A percentile compares a stretch with the other conserved stretches of the same genome.
phyloP scores from a whole-genome alignment of 2,113 vertebrate genomes.

The Percopsis transmontana region DNA sequence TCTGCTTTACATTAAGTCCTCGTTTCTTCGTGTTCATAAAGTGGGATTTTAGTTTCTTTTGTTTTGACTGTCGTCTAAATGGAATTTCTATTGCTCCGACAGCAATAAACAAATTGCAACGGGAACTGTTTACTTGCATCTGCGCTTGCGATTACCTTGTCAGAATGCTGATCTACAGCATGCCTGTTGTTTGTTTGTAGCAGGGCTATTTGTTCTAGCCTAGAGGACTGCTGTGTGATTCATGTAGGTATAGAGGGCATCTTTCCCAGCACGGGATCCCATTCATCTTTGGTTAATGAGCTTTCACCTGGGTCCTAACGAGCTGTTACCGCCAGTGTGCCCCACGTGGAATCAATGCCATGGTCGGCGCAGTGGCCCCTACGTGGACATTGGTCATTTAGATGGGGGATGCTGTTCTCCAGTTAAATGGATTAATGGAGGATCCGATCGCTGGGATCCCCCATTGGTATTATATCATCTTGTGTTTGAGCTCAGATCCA shows the following conservation, averaged over 20 bases:
- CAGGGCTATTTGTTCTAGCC: slow-evolving; percentile 9
- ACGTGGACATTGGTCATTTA: slow-evolving; percentile 38
- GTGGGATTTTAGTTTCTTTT: slow-evolving; percentile 20
- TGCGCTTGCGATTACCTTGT: slow-evolving; percentile 28
- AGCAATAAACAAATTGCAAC: slow-evolving; percentile 1
- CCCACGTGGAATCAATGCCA: slow-evolving; percentile 52
- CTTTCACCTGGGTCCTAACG: slow-evolving; percentile 70
- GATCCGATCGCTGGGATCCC: slow-evolving; percentile 28
- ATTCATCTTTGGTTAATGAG: slow-evolving; percentile 76
- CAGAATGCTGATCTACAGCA: slow-evolving; percentile 35
- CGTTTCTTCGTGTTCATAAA: slow-evolving; percentile 24
- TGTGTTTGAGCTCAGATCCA: slow-evolving; percentile 39
- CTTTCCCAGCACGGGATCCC: slow-evolving; percentile 53
- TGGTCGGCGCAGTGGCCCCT: slow-evolving; percentile 28
- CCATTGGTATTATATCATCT: slow-evolving; percentile 28
- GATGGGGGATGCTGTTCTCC: slow-evolving; percentile 18
- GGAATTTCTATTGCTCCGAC: slow-evolving; percentile 39
- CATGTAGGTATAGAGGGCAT: slow-evolving; percentile 49
- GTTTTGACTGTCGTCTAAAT: slow-evolving; percentile 43
- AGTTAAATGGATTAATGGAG: slow-evolving; percentile 14
- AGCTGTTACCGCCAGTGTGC: slow-evolving; percentile 65
- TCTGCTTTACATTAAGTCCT: slow-evolving; percentile 53
- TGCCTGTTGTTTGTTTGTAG: too few relatives aligned
- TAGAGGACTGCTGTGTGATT: slow-evolving; percentile 37
- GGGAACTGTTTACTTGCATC: slow-evolving; percentile 37